These are phyloP conservation scores for Apocrypta bakeri DNA, from an alignment of 1,140 invertebrate species.

Conservation along the genomic window DNA sequence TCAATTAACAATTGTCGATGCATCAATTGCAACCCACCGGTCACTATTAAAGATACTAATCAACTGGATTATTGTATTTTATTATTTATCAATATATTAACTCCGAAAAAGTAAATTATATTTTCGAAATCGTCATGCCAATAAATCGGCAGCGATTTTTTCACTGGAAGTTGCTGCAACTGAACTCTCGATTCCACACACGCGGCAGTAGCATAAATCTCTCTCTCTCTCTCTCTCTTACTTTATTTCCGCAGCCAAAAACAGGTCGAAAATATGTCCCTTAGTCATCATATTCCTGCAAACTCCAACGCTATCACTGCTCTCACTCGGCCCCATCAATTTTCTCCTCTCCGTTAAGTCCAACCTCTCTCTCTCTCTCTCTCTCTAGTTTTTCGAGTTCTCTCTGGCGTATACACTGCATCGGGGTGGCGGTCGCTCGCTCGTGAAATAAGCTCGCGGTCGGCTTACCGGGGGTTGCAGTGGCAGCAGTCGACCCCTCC, in stretches of 20 bases:
- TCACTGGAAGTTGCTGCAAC: too few relatives aligned
- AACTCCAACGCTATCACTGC: conserved; percentile 10
- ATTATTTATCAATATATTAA: too few relatives aligned
- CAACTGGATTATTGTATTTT: too few relatives aligned
- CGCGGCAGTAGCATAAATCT: neutral
- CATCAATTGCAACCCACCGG: too few relatives aligned
- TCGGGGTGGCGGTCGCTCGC: conserved; percentile 67
- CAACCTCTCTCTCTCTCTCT: neutral
- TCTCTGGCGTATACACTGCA: neutral
- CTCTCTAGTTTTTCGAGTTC: neutral
- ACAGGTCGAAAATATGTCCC: neutral
- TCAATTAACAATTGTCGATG: too few relatives aligned
- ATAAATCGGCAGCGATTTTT: too few relatives aligned
- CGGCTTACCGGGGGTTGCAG: conserved; percentile 70
- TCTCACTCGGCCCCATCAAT: conserved; percentile 12
- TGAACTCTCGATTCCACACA: too few relatives aligned
- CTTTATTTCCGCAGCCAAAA: neutral
- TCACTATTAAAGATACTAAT: too few relatives aligned
- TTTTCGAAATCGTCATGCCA: too few relatives aligned
- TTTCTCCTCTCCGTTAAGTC: conserved; percentile 32
- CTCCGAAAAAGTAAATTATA: too few relatives aligned
- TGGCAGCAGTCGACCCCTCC: conserved; percentile 65
- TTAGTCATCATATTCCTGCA: conserved; percentile 10
- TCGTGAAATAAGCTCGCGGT: conserved; percentile 74
- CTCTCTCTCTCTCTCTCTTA: neutral